A percentile compares a stretch with the other conserved stretches of the same genome.
Conservation (phyloP, 2,113 vertebrate species). For the Progne subis region DNA sequence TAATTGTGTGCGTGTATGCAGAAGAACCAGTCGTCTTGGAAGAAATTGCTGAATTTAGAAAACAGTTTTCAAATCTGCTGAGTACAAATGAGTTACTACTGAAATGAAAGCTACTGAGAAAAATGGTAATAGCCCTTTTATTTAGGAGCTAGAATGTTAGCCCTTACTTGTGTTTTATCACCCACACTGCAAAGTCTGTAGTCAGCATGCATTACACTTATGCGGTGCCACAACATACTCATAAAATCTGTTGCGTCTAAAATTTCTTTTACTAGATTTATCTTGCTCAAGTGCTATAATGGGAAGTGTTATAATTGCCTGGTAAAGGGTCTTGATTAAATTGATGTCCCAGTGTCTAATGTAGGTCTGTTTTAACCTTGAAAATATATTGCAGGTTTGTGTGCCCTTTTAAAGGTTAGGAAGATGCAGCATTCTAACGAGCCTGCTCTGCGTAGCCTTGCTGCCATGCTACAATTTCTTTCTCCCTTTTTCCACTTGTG, state of each 20-base stretch:
- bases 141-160: not conserved
- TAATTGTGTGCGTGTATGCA: not conserved
- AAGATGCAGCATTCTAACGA: not conserved
- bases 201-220: not conserved
- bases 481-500: not conserved
- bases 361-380: not conserved
- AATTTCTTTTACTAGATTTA: not conserved
- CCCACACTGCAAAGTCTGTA: not conserved
- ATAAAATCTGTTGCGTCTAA: not conserved
- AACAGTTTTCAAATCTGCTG: not conserved
- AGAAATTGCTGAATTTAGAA: conserved; percentile 3
- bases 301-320: not conserved
- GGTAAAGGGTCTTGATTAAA: not conserved
- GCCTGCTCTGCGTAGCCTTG: not conserved
- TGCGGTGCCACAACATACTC: not conserved
- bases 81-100: not conserved
- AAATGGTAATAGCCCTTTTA: not conserved
- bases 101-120: not conserved
- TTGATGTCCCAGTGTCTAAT: not conserved
- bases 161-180: not conserved
- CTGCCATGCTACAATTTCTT: fast-evolving
- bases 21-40: not conserved
- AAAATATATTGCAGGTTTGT: not conserved
- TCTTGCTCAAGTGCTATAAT: not conserved
- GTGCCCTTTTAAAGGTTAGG: not conserved